Evolutionary conservation across 64 coral and sea anemone species (phyloP).

Genomic region (Hydrozoanthus tunicans): DNA sequence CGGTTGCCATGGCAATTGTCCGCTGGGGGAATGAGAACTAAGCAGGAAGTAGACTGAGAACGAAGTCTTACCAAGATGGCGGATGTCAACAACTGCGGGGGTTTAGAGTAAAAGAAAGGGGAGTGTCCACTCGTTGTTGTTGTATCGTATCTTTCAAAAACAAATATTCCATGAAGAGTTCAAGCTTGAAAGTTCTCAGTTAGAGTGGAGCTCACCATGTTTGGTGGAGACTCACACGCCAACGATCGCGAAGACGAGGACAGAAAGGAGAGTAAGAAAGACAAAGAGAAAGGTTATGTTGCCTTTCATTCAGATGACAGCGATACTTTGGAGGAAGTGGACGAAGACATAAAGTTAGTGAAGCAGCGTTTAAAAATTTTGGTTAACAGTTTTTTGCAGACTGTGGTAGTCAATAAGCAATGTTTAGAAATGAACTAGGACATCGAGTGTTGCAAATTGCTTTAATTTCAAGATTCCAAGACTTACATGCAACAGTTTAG

Average conservation of each 20-base stretch:
- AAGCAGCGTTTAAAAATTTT: not conserved
- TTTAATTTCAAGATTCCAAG: too few species aligned
- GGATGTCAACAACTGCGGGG: constrained; percentile 59
- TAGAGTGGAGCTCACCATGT: constrained; percentile 23
- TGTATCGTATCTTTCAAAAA: not conserved
- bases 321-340: constrained; percentile 66
- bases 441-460: too few species aligned
- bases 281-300: constrained; percentile 95
- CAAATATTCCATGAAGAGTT: not conserved
- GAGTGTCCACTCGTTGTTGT: constrained; percentile 12
- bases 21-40: constrained; percentile 22
- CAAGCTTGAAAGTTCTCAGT: not conserved
- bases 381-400: not conserved
- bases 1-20: constrained; percentile 33
- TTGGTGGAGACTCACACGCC: constrained; percentile 52
- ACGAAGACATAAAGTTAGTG: constrained; percentile 48
- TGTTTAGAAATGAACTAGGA: not conserved
- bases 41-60: constrained; percentile 16
- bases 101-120: not conserved
- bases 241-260: constrained; percentile 87
- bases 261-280: constrained; percentile 84
- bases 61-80: constrained; percentile 61
- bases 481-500: not conserved
- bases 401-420: not conserved
- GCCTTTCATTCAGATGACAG: constrained; percentile 96